A percentile compares a stretch with the other conserved stretches of the same genome.
Conservation (phyloP, 2,888 invertebrate genomes). For the Cosmopolites sordidus region DNA sequence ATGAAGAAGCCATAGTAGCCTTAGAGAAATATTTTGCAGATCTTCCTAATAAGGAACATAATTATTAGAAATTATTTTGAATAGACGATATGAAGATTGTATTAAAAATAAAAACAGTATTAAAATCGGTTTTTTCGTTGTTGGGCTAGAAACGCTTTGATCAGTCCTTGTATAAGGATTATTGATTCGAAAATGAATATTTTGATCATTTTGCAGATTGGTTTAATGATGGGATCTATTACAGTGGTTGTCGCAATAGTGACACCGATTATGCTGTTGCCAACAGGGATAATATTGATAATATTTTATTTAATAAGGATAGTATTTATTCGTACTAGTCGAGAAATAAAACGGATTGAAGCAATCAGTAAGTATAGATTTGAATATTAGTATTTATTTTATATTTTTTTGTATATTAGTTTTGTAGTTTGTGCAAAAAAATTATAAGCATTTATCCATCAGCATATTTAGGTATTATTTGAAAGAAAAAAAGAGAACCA, state of each 20-base stretch:
- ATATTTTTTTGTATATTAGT: too few species aligned
- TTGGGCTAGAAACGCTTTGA: conserved; percentile 58
- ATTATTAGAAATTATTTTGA: too few species aligned
- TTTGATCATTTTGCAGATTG: conserved; percentile 25
- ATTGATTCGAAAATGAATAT: conserved; percentile 45
- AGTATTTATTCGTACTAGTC: conserved; percentile 29
- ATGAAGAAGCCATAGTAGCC: too few species aligned
- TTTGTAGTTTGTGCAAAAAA: too few species aligned
- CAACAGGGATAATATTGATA: conserved; percentile 20
- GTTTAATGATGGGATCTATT: conserved; percentile 24
- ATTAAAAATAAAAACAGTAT: too few species aligned
- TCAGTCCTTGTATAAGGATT: conserved; percentile 48
- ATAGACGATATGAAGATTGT: too few species aligned
- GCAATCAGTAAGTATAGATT: conserved; percentile 9
- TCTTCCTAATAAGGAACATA: too few species aligned
- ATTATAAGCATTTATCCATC: too few species aligned
- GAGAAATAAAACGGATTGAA: conserved; percentile 32
- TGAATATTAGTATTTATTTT: too few species aligned
- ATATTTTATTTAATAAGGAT: conserved; percentile 29
- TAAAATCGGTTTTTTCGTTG: conserved; percentile 69
- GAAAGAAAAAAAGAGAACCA: too few species aligned
- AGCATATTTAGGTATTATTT: too few species aligned
- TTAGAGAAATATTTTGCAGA: too few species aligned
- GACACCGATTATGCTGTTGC: conserved; percentile 30
- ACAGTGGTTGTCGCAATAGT: conserved; percentile 26